Conservation (phyloP, 2,113 vertebrate species). For the Chionodraco myersi region DNA sequence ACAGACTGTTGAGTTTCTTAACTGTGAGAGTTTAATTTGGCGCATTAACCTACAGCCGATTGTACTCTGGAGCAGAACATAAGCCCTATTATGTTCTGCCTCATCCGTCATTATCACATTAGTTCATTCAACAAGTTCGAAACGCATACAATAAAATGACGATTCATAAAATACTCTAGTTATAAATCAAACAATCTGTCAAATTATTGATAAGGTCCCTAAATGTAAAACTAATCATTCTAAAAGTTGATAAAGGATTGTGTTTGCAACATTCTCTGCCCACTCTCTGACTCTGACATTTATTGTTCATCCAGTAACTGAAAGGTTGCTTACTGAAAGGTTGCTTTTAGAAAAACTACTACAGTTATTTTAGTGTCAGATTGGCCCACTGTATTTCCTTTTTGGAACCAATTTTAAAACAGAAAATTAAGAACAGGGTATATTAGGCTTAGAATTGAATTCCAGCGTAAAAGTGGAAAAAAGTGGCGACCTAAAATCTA, state of each 20-base stretch:
- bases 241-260: background rate
- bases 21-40: background rate
- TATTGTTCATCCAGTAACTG: slow-evolving; percentile 17
- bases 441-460: background rate
- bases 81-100: background rate
- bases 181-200: background rate
- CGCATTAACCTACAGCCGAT: background rate
- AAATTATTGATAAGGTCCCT: background rate
- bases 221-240: background rate
- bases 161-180: background rate
- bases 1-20: background rate
- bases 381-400: background rate
- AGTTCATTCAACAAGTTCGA: background rate
- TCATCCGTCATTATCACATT: background rate
- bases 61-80: background rate
- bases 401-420: background rate
- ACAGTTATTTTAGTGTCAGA: background rate
- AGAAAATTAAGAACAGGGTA: background rate
- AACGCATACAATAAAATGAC: background rate
- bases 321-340: background rate
- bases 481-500: too few relatives aligned
- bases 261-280: slow-evolving; percentile 13
- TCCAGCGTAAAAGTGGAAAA: background rate
- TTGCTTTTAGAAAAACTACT: background rate
- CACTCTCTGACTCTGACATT: slow-evolving; percentile 37